Base-by-base conservation (phyloP, 1,140 invertebrate genomes). In the Rhysida immarginata region DNA sequence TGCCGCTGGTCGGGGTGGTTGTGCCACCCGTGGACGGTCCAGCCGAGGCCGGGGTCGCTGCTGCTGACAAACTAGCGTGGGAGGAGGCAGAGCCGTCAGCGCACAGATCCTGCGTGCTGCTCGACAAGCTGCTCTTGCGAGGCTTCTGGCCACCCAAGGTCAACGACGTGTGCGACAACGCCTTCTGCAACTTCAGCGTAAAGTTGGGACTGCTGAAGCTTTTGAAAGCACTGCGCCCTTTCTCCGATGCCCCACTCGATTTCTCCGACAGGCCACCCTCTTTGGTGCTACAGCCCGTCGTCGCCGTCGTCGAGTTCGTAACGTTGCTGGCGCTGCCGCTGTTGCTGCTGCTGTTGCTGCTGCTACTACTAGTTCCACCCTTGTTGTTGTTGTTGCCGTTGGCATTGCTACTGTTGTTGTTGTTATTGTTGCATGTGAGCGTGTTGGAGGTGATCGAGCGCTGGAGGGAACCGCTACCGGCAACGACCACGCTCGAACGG, bases 131-230 rank as follows among this genome's bases (percentile, higher is more conserved):
- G 5, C 16, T 11, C 29, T 56, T 56, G 8, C 45, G 2, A 3
- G 55, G 44, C 26, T 41, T 50, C 18, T 26, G 49, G 2, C 46
- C 25, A 2, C 42, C 18, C 3, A 56, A 42, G 18, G 21, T 42
- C 11, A 56, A 27, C 2, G 55, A 56, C 23, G 55, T 56, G 21
- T 56, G 55, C 8, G 45, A 50, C 26, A 56, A 24, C 2, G 55
- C 55, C 25, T 51, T 56, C 42, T 56, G 55, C 13, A 56, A 25
- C 27, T 56, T 56, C 2, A 56, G 35, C 14, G 55, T 56, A 21
- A 56, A 56, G 29, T 51, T 56, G 20, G 55, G 55, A 43, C 55
- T 56, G 27, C 55, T 51, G 25, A 56, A 20, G 46, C 55, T 56
- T 26, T 56, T 56, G 46, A 56, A 43, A 16, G 55, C 24, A 5